phyloP scores from a whole-genome alignment of 2,797 vertebrate genomes.

The Cyclopterus lumpus region DNA sequence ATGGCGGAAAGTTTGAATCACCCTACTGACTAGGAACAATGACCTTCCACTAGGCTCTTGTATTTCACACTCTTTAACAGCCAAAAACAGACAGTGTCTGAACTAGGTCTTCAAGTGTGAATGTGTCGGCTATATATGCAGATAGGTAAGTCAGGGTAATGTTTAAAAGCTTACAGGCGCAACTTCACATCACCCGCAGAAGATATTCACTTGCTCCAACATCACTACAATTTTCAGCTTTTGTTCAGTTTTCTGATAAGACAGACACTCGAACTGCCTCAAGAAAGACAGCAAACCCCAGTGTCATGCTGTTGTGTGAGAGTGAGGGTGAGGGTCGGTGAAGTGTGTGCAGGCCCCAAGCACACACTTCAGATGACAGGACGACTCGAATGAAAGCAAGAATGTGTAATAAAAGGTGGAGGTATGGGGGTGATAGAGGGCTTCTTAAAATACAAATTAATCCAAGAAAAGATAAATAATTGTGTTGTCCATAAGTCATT shows the following conservation, averaged over 20 bases:
- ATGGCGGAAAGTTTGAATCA: neutral
- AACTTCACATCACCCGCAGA: neutral
- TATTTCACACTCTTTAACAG: constrained; percentile 1
- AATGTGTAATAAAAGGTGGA: neutral
- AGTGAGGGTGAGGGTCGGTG: neutral
- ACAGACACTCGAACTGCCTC: neutral
- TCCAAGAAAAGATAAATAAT: neutral
- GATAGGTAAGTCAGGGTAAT: neutral
- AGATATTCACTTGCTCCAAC: constrained; percentile 1
- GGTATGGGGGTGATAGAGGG: neutral
- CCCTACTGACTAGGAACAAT: neutral
- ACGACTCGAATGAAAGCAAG: constrained; percentile 1
- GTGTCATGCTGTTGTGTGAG: constrained; percentile 1
- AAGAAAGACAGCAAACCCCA: neutral
- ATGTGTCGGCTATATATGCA: neutral
- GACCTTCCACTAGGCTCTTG: constrained; percentile 3
- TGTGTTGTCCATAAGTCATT: neutral
- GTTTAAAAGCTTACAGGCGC: neutral
- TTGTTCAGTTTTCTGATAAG: constrained; percentile 6
- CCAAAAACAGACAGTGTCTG: neutral
- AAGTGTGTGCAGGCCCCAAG: neutral
- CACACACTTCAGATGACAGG: neutral
- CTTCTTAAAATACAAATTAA: neutral
- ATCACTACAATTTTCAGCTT: constrained; percentile 21
- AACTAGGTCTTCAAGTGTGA: neutral